These are phyloP conservation scores for Sebastes paucispinis DNA, from an alignment of 2,797 vertebrate species.

Conservation along the genomic window DNA sequence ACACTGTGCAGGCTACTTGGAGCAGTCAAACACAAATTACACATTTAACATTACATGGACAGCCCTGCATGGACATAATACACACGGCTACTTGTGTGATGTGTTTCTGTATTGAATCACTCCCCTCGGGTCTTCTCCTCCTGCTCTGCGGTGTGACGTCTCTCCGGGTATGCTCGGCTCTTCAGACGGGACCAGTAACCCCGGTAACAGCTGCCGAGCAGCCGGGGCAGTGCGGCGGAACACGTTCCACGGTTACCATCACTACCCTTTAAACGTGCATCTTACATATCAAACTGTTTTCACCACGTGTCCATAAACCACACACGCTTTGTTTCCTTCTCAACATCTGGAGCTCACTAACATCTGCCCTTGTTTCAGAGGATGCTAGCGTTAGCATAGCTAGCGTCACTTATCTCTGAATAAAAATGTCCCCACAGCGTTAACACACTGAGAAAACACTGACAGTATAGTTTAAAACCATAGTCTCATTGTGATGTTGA, in stretches of 20 bases:
- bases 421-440: background rate
- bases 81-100: background rate
- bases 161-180: conserved; percentile 21
- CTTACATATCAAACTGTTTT: background rate
- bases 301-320: fast-evolving
- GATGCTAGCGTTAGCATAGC: conserved; percentile 6
- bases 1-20: background rate
- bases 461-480: background rate
- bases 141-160: conserved; percentile 2
- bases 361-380: background rate
- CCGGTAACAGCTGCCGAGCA: conserved; percentile 39
- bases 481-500: fast-evolving
- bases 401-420: background rate
- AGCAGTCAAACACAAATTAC: background rate
- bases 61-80: fast-evolving
- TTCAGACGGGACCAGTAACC: conserved; percentile 30
- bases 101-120: background rate
- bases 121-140: background rate
- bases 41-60: background rate
- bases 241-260: background rate
- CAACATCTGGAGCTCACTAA: conserved; percentile 34
- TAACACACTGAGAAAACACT: fast-evolving
- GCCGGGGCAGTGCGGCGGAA: conserved; percentile 28
- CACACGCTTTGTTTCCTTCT: background rate
- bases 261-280: background rate